Evolutionary conservation across 2,797 vertebrate species (phyloP).

Genomic region (Thunnus albacares): DNA sequence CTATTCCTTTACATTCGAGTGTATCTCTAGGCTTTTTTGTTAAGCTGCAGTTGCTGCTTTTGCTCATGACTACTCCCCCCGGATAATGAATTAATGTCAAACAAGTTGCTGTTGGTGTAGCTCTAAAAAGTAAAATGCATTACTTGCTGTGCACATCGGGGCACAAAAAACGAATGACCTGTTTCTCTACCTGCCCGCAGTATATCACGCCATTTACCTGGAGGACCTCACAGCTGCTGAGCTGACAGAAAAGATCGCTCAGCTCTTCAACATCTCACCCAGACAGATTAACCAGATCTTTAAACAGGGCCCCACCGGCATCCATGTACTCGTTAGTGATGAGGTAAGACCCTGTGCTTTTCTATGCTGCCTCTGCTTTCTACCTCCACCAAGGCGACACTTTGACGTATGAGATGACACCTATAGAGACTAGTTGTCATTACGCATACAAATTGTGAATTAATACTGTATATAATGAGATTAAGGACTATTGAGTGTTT

Average conservation of each 20-base stretch:
- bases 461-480: background rate
- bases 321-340: conserved; percentile 96
- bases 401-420: background rate
- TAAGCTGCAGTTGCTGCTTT: background rate
- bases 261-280: conserved; percentile 96
- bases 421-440: background rate
- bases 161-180: background rate
- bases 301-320: conserved; percentile 96
- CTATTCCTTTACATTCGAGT: background rate
- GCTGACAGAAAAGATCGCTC: conserved; percentile 94
- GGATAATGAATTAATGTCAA: background rate
- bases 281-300: conserved; percentile 97
- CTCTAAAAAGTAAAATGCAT: background rate
- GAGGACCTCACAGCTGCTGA: conserved; percentile 93
- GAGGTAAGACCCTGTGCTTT: conserved; percentile 84
- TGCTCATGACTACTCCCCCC: background rate
- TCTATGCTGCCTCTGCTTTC: background rate
- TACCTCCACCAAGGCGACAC: background rate
- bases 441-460: background rate
- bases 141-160: background rate
- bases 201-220: conserved; percentile 98
- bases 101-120: background rate
- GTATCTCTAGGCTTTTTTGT: background rate
- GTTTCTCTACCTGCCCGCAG: conserved; percentile 73
- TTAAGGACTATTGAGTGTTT: background rate